A percentile compares a stretch with the other conserved stretches of the same genome.
Evolutionary conservation across 2,888 invertebrate genomes (phyloP).

Genomic region (Tipula lateralis): DNA sequence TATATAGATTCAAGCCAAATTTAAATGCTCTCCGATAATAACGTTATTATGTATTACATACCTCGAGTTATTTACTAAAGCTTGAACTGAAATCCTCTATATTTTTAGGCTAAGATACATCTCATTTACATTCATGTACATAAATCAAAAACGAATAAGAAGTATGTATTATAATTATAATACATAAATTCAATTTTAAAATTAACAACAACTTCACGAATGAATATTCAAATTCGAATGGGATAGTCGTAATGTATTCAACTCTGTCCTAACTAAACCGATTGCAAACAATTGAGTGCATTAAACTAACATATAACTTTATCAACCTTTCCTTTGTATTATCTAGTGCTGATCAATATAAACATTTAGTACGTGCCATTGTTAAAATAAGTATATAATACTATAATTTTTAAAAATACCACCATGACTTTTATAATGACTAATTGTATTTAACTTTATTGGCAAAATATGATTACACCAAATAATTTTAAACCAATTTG

Average conservation of each 20-base stretch:
- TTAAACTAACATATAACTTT: neutral
- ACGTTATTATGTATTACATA: no score
- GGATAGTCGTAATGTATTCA: neutral
- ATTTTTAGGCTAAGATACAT: no score
- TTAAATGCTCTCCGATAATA: no score
- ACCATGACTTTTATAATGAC: neutral
- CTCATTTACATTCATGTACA: no score
- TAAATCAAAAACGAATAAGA: no score
- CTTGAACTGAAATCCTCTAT: no score
- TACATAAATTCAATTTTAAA: no score
- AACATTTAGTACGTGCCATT: neutral
- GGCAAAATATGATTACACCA: neutral
- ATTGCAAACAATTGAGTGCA: neutral
- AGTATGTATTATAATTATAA: no score
- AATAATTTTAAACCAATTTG: neutral
- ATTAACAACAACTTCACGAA: no score
- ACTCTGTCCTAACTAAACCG: neutral
- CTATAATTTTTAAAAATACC: neutral
- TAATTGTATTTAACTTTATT: neutral
- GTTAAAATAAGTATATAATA: neutral
- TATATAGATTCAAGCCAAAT: no score
- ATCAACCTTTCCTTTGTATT: neutral
- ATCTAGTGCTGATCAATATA: neutral
- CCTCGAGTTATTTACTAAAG: no score
- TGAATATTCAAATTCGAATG: no score